Evolutionary conservation across 2,797 vertebrate species (phyloP).

Genomic region (Emydoidea blandingii): DNA sequence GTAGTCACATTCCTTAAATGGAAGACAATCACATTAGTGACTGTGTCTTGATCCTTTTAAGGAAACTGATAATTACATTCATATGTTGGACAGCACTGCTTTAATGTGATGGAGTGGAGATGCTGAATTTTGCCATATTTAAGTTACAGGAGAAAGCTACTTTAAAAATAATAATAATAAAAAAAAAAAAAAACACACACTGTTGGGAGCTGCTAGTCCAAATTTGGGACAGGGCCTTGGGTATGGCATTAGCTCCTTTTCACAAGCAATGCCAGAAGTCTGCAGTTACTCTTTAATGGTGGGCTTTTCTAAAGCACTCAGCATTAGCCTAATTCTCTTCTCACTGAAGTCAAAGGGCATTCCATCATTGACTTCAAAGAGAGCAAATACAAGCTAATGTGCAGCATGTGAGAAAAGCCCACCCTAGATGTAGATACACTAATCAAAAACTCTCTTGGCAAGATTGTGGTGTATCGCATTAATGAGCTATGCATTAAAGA

Average conservation of each 20-base stretch:
- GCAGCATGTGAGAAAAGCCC: too few species aligned
- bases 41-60: not conserved
- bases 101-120: not conserved
- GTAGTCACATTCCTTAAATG: rapidly evolving
- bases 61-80: not conserved
- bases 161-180: not conserved
- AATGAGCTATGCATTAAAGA: not conserved
- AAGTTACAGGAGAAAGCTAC: not conserved
- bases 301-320: not conserved
- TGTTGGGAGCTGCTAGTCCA: not conserved
- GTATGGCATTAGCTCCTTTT: not conserved
- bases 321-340: too few species aligned
- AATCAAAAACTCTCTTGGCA: not conserved
- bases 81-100: not conserved
- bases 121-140: not conserved
- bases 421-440: not conserved
- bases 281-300: not conserved
- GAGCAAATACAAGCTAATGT: too few species aligned
- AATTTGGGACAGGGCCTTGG: not conserved
- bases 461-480: not conserved
- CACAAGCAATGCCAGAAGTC: not conserved
- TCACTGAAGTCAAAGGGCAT: too few species aligned
- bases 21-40: not conserved
- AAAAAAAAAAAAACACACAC: too few species aligned
- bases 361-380: too few species aligned